Base-by-base conservation (phyloP, 2,113 vertebrate genomes). In the Capra hircus region DNA sequence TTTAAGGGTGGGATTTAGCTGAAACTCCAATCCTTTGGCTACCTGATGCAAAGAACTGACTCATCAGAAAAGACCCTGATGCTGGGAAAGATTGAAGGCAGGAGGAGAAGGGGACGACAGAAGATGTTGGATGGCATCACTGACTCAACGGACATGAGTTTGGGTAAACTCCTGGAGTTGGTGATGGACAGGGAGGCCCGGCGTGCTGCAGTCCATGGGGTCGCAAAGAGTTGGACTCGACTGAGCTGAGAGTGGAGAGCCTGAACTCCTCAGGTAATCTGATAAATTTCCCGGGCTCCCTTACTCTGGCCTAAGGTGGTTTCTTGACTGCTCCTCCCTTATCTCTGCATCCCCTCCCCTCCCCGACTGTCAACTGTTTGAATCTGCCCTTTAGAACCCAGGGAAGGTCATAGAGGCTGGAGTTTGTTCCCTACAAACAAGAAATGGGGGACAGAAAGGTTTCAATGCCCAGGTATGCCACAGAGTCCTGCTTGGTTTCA, bases 141-240 rank as follows among this genome's bases (percentile, higher is more conserved):
- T 2, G n/a, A 71, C 10, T 71, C 67, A 71, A 71, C 3, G 19
- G 19, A 40, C n/a, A 40, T 71, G n/a, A 23, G n/a, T 40, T 71
- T 71, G 67, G 17, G n/a, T 36, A 40, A 36, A 36, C 67, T 40
- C 67, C 10, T 0, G n/a, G n/a, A 71, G 67, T 23, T 71, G 19
- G n/a, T 36, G 2, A 12, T 71, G 19, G 67, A 71, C 67, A 71
- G 67, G 64, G 67, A 71, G 67, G 67, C 67, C 19, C 0, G n/a
- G 19, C 0, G 2, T 23, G n/a, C n/a, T 71, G 9, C 64, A 36
- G 64, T 71, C n/a, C 19, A 71, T 12, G n/a, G 67, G n/a, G n/a
- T 71, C 5, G 0, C 10, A 23, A 36, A 71, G 67, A 40, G 9
- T 3, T 21, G n/a, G 4, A 71, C n/a, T 23, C 1, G 1, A 40